Percentiles rank a stretch among this genome's conserved stretches.
phyloP scores from a whole-genome alignment of 1,140 invertebrate genomes.

The Meloidogyne exigua region DNA sequence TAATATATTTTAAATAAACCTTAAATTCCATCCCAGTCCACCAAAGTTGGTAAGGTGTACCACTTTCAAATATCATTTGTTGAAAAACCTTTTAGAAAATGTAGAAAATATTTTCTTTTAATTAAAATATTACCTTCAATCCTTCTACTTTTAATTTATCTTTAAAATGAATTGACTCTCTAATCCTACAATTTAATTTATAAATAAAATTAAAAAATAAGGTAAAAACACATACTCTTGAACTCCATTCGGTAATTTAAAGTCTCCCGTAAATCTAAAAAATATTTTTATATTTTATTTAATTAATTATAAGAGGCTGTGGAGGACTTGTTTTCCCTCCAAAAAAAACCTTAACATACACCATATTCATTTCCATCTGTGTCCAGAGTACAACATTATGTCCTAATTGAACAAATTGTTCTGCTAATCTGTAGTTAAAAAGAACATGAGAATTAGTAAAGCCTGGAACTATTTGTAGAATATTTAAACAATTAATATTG shows the following conservation, averaged over 20 bases:
- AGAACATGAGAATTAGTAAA: constrained; percentile 63
- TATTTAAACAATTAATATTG: constrained; percentile 30
- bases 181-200: constrained; percentile 15
- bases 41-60: constrained; percentile 60
- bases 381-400: constrained; percentile 60
- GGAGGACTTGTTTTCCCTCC: no score
- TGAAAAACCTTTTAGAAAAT: constrained; percentile 55
- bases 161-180: constrained; percentile 60
- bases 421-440: constrained; percentile 60
- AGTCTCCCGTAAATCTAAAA: constrained; percentile 53
- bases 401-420: constrained; percentile 53
- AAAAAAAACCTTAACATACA: constrained; percentile 18
- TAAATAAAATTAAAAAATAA: neutral
- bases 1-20: neutral
- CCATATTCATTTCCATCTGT: constrained; percentile 63
- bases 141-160: constrained; percentile 59
- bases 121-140: constrained; percentile 50
- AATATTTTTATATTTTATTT: neutral
- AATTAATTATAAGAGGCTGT: no score
- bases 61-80: constrained; percentile 62
- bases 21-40: constrained; percentile 63
- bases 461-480: constrained; percentile 62
- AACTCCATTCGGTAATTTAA: constrained; percentile 51
- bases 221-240: constrained; percentile 24
- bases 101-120: constrained; percentile 23